phyloP scores from a whole-genome alignment of 2,113 vertebrate genomes.

The Leucopsar rothschildi region DNA sequence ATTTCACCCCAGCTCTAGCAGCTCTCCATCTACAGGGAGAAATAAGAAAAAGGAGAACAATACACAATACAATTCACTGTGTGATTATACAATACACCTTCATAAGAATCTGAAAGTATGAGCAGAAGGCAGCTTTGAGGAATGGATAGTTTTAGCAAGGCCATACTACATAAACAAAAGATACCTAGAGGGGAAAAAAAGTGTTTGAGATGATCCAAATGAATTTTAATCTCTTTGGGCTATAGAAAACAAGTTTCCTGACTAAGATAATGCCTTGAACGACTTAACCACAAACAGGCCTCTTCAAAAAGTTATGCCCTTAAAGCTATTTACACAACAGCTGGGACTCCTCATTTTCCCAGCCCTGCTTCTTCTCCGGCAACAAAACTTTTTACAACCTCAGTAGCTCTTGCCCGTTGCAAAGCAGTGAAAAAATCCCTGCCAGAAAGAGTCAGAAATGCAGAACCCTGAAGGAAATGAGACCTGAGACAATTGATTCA shows the following conservation, averaged over 20 bases:
- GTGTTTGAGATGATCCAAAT: background rate
- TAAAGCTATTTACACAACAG: slow-evolving; percentile 1
- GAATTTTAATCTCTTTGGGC: background rate
- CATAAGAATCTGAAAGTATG: background rate
- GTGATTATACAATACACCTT: background rate
- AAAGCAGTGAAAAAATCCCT: background rate
- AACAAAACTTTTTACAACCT: background rate
- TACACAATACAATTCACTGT: background rate
- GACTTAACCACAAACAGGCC: background rate
- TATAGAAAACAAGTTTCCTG: background rate
- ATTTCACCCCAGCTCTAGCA: background rate
- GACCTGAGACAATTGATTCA: background rate
- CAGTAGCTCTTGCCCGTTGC: background rate
- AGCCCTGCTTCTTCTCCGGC: background rate
- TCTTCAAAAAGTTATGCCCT: background rate
- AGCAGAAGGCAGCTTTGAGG: background rate
- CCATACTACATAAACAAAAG: background rate
- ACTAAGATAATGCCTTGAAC: background rate
- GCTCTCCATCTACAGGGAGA: background rate
- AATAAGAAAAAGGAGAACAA: background rate
- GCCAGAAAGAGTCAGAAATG: background rate
- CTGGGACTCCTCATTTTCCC: background rate
- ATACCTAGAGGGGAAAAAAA: background rate
- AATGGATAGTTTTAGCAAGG: background rate
- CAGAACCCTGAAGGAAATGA: background rate